A percentile compares a stretch with the other conserved stretches of the same genome.
Evolutionary conservation across 2,797 vertebrate species (phyloP).

Genomic region (Rhabdophis nuchalis): DNA sequence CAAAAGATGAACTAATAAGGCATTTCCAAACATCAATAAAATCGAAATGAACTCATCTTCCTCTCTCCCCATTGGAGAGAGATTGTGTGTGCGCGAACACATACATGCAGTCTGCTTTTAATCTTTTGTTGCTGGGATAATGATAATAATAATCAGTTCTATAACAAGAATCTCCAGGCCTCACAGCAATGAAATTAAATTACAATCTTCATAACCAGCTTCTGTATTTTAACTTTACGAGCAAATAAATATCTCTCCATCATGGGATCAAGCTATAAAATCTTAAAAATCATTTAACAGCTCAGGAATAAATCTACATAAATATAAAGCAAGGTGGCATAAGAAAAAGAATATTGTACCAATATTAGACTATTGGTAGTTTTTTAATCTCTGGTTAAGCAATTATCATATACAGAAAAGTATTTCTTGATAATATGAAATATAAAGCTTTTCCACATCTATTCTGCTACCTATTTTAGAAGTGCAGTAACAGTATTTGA

Average conservation of each 20-base stretch:
- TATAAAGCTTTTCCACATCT: neutral
- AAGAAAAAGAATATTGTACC: neutral
- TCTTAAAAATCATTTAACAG: neutral
- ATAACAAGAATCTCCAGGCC: conserved; percentile 29
- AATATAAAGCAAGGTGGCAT: neutral
- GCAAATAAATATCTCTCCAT: conserved; percentile 30
- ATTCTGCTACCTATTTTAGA: neutral
- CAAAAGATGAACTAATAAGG: conserved; percentile 17
- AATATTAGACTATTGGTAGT: neutral
- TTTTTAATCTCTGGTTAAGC: neutral
- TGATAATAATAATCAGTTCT: conserved; percentile 29
- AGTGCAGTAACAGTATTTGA: neutral
- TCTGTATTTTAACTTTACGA: conserved; percentile 40
- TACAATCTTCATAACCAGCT: conserved; percentile 33
- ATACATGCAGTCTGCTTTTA: neutral
- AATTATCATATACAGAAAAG: neutral
- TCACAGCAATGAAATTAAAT: conserved; percentile 43
- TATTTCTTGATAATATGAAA: neutral
- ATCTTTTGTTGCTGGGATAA: conserved; percentile 38
- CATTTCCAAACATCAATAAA: conserved; percentile 19
- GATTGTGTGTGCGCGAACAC: neutral
- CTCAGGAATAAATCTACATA: neutral
- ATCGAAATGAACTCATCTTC: neutral
- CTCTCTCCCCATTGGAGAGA: neutral
- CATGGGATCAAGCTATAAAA: neutral